Percentiles rank a stretch among this genome's conserved stretches.
These are phyloP conservation scores for Clepsis dumicolana DNA, from an alignment of 2,888 invertebrate species.

Conservation along the genomic window DNA sequence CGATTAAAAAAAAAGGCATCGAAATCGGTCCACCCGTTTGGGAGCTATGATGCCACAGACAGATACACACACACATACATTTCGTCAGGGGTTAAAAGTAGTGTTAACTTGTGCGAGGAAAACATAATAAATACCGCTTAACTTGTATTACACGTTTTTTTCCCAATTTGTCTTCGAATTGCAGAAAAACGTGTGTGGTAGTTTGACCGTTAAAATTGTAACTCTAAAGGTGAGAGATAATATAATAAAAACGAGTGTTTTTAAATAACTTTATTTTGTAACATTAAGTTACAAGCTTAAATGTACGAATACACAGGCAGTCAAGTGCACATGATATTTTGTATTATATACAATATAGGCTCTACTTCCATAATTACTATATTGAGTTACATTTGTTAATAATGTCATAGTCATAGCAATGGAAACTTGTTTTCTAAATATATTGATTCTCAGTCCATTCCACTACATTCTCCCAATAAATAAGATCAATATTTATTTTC, in stretches of 20 bases:
- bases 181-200: too few relatives aligned
- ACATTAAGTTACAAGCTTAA: slow-evolving; percentile 14
- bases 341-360: slow-evolving; percentile 32
- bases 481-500: slow-evolving; percentile 22
- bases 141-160: too few relatives aligned
- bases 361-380: slow-evolving; percentile 39
- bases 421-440: slow-evolving; percentile 17
- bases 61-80: too few relatives aligned
- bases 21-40: too few relatives aligned
- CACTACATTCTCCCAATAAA: slow-evolving; percentile 30
- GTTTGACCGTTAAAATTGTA: too few relatives aligned
- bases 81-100: too few relatives aligned
- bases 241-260: slow-evolving; percentile 1
- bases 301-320: slow-evolving; percentile 19
- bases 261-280: slow-evolving; percentile 31
- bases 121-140: too few relatives aligned
- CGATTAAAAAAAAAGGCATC: too few relatives aligned
- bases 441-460: slow-evolving; percentile 18
- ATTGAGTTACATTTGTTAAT: slow-evolving; percentile 32
- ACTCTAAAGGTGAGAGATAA: too few relatives aligned
- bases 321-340: slow-evolving; percentile 17
- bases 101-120: too few relatives aligned
- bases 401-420: slow-evolving; percentile 44
- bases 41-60: too few relatives aligned
- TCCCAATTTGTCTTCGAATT: too few relatives aligned